A percentile compares a stretch with the other conserved stretches of the same genome.
Evolutionary conservation across 2,113 vertebrate species (phyloP).

Genomic region (Baryphthengus martii): DNA sequence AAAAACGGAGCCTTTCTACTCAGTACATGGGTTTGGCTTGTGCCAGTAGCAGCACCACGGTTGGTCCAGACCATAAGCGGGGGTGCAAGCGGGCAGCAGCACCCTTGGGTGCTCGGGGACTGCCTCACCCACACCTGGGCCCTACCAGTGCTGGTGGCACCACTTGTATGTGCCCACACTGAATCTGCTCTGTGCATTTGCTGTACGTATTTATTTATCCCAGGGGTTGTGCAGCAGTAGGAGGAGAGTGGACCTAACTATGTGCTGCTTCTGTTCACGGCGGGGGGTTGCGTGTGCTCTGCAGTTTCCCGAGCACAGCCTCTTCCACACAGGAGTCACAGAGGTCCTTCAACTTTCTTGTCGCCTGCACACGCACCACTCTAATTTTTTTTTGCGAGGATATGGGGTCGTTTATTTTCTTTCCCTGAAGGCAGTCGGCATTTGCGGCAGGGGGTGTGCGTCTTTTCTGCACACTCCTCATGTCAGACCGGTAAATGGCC

Average conservation of each 20-base stretch:
- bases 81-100: not conserved
- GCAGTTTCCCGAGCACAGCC: not conserved
- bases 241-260: not conserved
- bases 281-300: not conserved
- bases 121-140: not conserved
- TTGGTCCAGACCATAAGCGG: not conserved
- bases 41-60: accelerated
- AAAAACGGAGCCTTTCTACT: not conserved
- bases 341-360: not conserved
- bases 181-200: accelerated
- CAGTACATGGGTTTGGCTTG: not conserved
- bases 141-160: too few species aligned
- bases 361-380: not conserved
- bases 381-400: not conserved
- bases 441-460: accelerated
- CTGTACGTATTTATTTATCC: not conserved
- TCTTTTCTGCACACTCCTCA: not conserved
- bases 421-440: accelerated
- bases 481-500: not conserved
- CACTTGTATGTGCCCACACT: accelerated
- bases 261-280: accelerated
- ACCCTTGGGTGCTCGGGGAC: accelerated
- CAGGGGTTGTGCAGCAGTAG: not conserved
- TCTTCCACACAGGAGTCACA: not conserved
- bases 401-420: not conserved